These are phyloP conservation scores for Lasioglossum calceatum DNA, from an alignment of 2,888 invertebrate species.

Conservation along the genomic window DNA sequence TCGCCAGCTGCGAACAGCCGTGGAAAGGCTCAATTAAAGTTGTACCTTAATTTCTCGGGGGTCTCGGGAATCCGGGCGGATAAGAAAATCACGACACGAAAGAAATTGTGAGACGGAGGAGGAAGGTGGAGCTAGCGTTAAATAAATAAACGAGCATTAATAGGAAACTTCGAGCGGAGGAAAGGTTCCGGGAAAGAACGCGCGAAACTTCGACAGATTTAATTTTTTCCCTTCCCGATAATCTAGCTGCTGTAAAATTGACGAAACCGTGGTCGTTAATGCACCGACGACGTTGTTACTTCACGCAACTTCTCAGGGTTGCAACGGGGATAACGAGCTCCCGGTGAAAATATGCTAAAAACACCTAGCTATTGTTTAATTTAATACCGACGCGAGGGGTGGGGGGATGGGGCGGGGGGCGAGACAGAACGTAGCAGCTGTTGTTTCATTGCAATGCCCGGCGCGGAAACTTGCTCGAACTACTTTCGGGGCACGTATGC, in stretches of 20 bases:
- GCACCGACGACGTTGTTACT: not conserved
- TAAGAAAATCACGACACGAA: constrained; percentile 36
- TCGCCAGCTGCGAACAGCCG: constrained; percentile 73
- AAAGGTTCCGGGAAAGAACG: not conserved
- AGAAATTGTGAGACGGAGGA: constrained; percentile 19
- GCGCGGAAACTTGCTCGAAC: constrained; percentile 32
- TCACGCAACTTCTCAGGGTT: not conserved
- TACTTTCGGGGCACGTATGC: constrained; percentile 39
- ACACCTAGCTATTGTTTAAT: constrained; percentile 17
- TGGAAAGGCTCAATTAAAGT: constrained; percentile 76
- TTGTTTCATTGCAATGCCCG: constrained; percentile 26
- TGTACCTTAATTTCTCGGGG: constrained; percentile 60
- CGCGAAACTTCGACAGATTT: not conserved
- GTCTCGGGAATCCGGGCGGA: not conserved
- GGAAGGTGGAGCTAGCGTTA: not conserved
- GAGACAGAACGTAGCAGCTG: constrained; percentile 24
- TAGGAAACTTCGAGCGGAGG: not conserved
- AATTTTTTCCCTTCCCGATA: not conserved
- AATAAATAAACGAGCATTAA: constrained; percentile 26
- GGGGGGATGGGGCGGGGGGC: not conserved
- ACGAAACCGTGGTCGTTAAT: not conserved
- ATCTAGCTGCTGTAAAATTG: not conserved
- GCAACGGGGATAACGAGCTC: not conserved
- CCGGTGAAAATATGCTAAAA: not conserved
- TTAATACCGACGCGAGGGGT: not conserved